Percentiles rank a stretch among this genome's conserved stretches.
Evolutionary conservation across 2,797 vertebrate genomes (phyloP).

Genomic region (Thripadectes ignobilis): DNA sequence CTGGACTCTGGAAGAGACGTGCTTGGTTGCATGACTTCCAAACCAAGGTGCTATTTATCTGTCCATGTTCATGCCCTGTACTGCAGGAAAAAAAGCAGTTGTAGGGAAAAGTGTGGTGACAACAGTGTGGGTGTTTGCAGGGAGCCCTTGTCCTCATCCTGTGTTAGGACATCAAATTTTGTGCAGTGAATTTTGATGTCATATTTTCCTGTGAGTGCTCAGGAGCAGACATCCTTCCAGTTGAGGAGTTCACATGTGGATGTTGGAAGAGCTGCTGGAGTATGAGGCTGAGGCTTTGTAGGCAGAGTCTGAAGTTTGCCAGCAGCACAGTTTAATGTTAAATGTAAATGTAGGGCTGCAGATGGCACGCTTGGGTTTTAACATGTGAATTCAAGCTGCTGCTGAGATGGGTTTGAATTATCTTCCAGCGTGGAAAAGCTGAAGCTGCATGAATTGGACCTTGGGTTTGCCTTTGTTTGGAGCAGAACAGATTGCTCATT

Average conservation of each 20-base stretch:
- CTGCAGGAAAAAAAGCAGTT: neutral
- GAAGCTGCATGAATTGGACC: neutral
- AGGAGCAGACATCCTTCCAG: neutral
- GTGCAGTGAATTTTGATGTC: neutral
- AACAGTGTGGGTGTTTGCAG: accelerated
- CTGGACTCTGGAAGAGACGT: neutral
- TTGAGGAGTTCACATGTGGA: neutral
- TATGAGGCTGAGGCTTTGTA: neutral
- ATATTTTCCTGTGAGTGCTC: accelerated
- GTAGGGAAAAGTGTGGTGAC: neutral
- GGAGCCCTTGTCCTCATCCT: no score
- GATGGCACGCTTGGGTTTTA: slow-evolving; percentile 21
- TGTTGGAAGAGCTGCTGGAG: neutral
- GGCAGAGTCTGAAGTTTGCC: neutral
- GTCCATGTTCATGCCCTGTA: accelerated
- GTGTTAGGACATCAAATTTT: accelerated
- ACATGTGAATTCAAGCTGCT: neutral
- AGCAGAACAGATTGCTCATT: slow-evolving; percentile 13
- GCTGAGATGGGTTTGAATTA: neutral
- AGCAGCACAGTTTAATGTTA: neutral
- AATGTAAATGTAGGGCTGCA: slow-evolving; percentile 22
- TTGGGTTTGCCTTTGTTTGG: neutral
- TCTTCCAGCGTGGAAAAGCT: neutral
- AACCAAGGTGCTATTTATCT: accelerated
- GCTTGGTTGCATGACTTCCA: neutral